These are phyloP conservation scores for Cuniculus paca DNA, from an alignment of 2,797 vertebrate genomes.

Conservation along the genomic window DNA sequence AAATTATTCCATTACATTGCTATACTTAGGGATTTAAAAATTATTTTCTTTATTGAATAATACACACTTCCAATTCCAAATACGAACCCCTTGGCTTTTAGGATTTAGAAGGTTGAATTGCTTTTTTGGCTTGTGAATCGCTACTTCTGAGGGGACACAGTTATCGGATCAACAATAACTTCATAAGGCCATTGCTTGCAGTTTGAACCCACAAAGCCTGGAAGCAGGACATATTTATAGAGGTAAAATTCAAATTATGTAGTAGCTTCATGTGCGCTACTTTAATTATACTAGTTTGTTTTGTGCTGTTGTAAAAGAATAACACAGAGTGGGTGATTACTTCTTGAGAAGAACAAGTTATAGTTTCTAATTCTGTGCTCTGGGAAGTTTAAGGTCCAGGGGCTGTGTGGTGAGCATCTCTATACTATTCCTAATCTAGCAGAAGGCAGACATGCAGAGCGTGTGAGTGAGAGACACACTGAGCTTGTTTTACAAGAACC, in stretches of 20 bases:
- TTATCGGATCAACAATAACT: background rate
- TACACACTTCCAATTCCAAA: background rate
- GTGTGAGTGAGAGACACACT: background rate
- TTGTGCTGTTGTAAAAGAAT: background rate
- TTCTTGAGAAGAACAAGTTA: too few species aligned
- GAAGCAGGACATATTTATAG: background rate
- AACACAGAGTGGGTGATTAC: background rate
- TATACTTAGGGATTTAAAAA: background rate
- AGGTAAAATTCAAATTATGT: background rate
- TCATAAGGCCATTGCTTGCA: background rate
- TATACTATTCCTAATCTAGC: background rate
- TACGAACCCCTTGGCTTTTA: background rate
- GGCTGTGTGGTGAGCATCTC: background rate
- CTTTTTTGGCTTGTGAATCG: slow-evolving; percentile 26
- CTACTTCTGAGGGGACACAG: background rate
- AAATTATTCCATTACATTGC: slow-evolving; percentile 38
- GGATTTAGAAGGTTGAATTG: background rate
- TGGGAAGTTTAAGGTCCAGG: background rate
- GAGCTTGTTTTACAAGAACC: background rate
- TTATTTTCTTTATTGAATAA: background rate
- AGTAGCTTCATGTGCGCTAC: background rate
- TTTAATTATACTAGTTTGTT: background rate
- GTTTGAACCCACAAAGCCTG: background rate
- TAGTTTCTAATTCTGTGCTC: background rate
- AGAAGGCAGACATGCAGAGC: background rate